Evolutionary conservation across 2,113 vertebrate species (phyloP), one percentile per base, ranked within the genome.

Genomic region (Monopterus albus): DNA sequence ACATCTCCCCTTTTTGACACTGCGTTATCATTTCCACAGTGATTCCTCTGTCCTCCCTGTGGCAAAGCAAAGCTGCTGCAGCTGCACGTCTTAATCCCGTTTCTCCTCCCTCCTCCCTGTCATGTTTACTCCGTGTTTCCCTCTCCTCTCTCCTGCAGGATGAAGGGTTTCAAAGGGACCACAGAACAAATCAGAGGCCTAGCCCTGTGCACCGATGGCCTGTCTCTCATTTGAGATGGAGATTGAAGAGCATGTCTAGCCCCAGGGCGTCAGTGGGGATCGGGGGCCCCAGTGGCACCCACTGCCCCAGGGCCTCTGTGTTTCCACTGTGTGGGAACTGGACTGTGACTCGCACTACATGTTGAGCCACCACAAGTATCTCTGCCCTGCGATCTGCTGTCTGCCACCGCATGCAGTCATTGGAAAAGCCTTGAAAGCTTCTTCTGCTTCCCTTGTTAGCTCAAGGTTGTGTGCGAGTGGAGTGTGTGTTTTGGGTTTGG

Each of bases 121-220:
- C 76, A 72, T 83, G 83, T 78, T 81, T 67, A 74, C 78, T 81
- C 38, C 10, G 69, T 63, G 83, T 84, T 72, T 64, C 49, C 79
- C 78, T 31, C 70, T 63, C 45, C 55, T 23, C 80, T 68, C 72
- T 36, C 64, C 60, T 87, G 70, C 71, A 84, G 77, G 81, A 86
- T 83, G 78, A 81, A 69, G 42, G 64, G 47, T 88, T 90, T 91
- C 88, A 92, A 91, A 93, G 76, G 73, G 72, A 92, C 91, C 89
- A 81, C 91, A 90, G 78, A 88, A 81, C 83, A 86, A 90, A 92
- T 89, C 86, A 83, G 88, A 89, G 88, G 82, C 73, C 80, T 85
- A 31, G 83, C 80, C 81, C 53, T 79, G 75, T 7, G 68, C 76
- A 38, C 60, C 52, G 18, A 78, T 66, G 64, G 75, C 74, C 81